These are phyloP conservation scores for Ceyx margarethae DNA, from an alignment of 2,113 vertebrate genomes.

Conservation along the genomic window DNA sequence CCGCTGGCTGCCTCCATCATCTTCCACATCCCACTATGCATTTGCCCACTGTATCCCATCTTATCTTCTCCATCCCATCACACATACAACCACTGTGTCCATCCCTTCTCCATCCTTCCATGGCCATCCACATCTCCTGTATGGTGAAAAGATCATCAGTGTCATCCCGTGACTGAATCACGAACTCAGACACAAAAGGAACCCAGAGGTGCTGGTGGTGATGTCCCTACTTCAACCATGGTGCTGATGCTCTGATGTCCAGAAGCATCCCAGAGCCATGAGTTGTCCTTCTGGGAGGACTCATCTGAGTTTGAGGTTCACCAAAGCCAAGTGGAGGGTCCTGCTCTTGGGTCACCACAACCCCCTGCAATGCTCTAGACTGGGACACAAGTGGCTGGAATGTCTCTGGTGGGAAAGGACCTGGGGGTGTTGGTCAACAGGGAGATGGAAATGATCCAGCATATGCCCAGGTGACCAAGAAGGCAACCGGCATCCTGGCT, in stretches of 20 bases:
- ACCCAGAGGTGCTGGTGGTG: neutral
- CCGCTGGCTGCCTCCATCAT: neutral
- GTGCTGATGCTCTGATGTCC: neutral
- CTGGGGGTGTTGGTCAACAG: too few species aligned
- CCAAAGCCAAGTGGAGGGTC: too few species aligned
- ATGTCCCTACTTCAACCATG: neutral
- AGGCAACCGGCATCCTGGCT: too few species aligned
- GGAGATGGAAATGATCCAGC: too few species aligned
- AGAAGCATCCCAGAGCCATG: neutral
- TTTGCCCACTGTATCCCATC: too few species aligned
- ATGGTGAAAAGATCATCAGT: neutral
- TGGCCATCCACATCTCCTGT: neutral
- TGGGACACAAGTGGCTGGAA: too few species aligned
- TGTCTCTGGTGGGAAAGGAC: too few species aligned
- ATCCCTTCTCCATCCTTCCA: neutral
- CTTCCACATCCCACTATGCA: neutral
- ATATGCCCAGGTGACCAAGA: too few species aligned
- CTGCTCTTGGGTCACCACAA: too few species aligned
- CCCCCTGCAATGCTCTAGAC: too few species aligned
- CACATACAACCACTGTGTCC: rapidly evolving
- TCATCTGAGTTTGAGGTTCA: too few species aligned
- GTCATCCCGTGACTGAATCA: neutral
- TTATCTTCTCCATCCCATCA: neutral
- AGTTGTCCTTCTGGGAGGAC: neutral
- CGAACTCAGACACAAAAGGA: neutral